phyloP scores from a whole-genome alignment of 2,113 vertebrate genomes.

The Acanthochromis polyacanthus region DNA sequence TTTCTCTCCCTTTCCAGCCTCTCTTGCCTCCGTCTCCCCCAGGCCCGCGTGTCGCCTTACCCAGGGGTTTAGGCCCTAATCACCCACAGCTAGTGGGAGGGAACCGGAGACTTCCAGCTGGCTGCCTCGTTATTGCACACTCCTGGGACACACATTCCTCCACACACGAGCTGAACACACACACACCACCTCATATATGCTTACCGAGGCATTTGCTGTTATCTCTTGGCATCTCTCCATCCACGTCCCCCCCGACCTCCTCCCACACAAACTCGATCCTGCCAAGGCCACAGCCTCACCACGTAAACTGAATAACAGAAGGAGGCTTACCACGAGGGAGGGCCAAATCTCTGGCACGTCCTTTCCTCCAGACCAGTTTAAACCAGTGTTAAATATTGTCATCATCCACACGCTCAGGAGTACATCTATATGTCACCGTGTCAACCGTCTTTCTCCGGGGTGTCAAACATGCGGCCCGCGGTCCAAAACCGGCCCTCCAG shows the following conservation, averaged over 20 bases:
- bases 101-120: slow-evolving; percentile 80
- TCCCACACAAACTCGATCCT: slow-evolving; percentile 53
- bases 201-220: slow-evolving; percentile 75
- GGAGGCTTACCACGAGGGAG: slow-evolving; percentile 43
- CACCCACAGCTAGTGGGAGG: slow-evolving; percentile 75
- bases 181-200: slow-evolving; percentile 72
- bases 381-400: slow-evolving; percentile 55
- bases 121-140: slow-evolving; percentile 77
- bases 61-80: slow-evolving; percentile 78
- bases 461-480: no score
- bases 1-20: background rate
- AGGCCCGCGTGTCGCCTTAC: slow-evolving; percentile 74
- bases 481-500: no score
- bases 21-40: slow-evolving; percentile 21
- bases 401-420: background rate
- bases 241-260: slow-evolving; percentile 43
- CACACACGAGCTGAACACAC: slow-evolving; percentile 62
- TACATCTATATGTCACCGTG: background rate
- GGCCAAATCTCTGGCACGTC: slow-evolving; percentile 46
- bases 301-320: slow-evolving; percentile 65
- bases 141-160: slow-evolving; percentile 67
- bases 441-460: background rate
- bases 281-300: slow-evolving; percentile 65
- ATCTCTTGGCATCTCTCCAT: slow-evolving; percentile 80
- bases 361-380: slow-evolving; percentile 48